A percentile compares a stretch with the other conserved stretches of the same genome.
Evolutionary conservation across 2,888 invertebrate species (phyloP).

Genomic region (Agonopterix arenella): DNA sequence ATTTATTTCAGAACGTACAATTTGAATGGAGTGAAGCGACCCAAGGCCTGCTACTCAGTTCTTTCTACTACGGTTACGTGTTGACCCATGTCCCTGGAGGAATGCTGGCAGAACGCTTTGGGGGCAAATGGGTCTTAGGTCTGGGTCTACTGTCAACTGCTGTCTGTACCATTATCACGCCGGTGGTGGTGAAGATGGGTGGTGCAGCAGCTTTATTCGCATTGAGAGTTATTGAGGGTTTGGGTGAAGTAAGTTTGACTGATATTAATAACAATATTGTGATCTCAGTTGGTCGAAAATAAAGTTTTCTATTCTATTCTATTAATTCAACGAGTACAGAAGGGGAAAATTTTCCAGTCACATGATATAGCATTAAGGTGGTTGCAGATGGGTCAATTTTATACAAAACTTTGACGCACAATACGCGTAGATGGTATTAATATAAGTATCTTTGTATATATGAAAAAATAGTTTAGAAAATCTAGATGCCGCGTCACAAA

Average conservation of each 20-base stretch:
- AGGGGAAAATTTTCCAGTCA: no score
- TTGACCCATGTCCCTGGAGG: conserved; percentile 91
- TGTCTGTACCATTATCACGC: conserved; percentile 87
- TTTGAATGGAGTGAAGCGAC: conserved; percentile 83
- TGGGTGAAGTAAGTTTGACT: conserved; percentile 80
- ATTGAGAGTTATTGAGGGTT: conserved; percentile 70
- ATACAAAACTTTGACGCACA: no score
- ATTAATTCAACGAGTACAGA: no score
- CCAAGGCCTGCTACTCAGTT: conserved; percentile 86
- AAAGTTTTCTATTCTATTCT: no score
- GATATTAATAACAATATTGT: no score
- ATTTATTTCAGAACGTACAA: conserved; percentile 22
- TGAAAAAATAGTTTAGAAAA: no score
- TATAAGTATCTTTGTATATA: no score
- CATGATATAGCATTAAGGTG: no score
- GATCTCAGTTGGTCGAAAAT: no score
- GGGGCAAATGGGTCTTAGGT: conserved; percentile 90
- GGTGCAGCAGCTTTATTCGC: conserved; percentile 74
- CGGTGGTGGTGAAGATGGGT: conserved; percentile 78
- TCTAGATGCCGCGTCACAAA: no score
- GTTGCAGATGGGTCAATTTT: no score
- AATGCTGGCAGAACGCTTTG: conserved; percentile 86
- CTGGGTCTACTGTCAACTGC: conserved; percentile 88
- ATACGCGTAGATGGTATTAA: no score
- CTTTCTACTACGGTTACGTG: conserved; percentile 92